Evolutionary conservation across 1,140 invertebrate species (phyloP).

Genomic region (Bombus consobrinus): DNA sequence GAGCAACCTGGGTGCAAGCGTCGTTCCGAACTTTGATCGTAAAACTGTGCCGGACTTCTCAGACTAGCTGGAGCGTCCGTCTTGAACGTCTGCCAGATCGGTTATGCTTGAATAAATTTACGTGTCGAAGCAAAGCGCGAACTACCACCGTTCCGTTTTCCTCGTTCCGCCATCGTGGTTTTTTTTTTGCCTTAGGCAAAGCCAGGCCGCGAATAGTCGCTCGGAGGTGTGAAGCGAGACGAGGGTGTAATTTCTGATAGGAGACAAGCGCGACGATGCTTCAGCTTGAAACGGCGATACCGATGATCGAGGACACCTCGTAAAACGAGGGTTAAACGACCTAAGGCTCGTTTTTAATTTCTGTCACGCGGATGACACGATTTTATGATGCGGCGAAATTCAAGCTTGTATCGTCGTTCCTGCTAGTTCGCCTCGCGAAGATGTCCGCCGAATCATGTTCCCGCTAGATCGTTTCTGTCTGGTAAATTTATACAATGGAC

Average conservation of each 20-base stretch:
- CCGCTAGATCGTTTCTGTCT: not conserved
- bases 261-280: not conserved
- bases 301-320: not conserved
- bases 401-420: not conserved
- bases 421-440: not conserved
- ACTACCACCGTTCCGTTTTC: slow-evolving; percentile 23
- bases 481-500: not conserved
- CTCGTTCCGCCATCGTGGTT: too few species aligned
- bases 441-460: not conserved
- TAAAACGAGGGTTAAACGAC: not conserved
- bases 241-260: not conserved
- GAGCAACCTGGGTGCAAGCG: slow-evolving; percentile 74
- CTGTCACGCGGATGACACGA: not conserved
- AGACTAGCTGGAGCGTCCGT: slow-evolving; percentile 71
- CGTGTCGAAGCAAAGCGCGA: slow-evolving; percentile 78
- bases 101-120: slow-evolving; percentile 82
- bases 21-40: slow-evolving; percentile 80
- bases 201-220: not conserved
- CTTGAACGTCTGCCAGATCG: slow-evolving; percentile 81
- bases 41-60: slow-evolving; percentile 72
- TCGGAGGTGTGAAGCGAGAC: not conserved
- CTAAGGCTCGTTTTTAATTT: not conserved
- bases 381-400: not conserved
- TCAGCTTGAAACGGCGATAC: not conserved
- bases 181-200: not conserved